phyloP scores from a whole-genome alignment of 2,888 invertebrate genomes.

The Dynastes tityus region DNA sequence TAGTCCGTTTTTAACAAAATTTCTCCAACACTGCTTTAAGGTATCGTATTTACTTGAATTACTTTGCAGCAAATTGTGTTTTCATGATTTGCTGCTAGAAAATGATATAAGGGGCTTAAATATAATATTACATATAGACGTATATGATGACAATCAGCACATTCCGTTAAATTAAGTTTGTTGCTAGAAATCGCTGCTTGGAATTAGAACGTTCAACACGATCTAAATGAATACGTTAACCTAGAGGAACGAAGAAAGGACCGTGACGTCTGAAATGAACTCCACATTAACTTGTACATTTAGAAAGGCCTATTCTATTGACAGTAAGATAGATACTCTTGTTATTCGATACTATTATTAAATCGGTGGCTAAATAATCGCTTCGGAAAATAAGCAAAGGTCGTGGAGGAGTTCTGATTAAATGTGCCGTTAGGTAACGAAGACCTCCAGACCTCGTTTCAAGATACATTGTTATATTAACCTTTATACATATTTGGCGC shows the following conservation, averaged over 20 bases:
- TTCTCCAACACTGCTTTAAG: too few species aligned
- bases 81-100: too few species aligned
- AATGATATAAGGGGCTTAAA: too few species aligned
- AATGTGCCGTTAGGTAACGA: constrained; percentile 9
- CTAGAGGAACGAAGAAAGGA: not conserved
- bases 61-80: too few species aligned
- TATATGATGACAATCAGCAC: too few species aligned
- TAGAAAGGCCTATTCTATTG: not conserved
- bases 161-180: too few species aligned
- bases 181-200: too few species aligned
- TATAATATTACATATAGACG: too few species aligned
- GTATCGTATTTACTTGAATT: too few species aligned
- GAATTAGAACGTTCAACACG: too few species aligned
- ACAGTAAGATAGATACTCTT: constrained; percentile 5
- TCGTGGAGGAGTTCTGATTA: not conserved
- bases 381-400: not conserved
- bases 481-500: too few species aligned
- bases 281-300: not conserved
- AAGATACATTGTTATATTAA: not conserved
- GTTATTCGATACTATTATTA: not conserved
- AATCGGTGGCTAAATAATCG: constrained; percentile 1
- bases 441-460: constrained; percentile 5
- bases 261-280: not conserved
- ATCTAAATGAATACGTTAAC: not conserved
- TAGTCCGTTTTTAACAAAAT: too few species aligned